These are phyloP conservation scores for Scyliorhinus canicula DNA, from an alignment of 2,797 vertebrate genomes.

Conservation along the genomic window DNA sequence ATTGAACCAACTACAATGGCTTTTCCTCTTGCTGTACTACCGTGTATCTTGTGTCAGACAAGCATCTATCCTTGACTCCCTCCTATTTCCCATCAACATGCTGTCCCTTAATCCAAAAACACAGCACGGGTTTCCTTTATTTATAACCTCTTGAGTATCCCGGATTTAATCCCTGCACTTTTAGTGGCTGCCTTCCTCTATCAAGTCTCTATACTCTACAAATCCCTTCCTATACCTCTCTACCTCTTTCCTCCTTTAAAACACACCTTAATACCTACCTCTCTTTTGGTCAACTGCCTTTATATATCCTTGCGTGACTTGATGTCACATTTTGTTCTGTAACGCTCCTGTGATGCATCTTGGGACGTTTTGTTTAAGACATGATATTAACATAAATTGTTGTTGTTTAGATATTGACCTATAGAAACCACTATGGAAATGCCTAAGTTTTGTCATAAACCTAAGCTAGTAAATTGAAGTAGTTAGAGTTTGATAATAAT, in stretches of 20 bases:
- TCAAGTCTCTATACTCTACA: neutral
- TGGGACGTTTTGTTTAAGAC: neutral
- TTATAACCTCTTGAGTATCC: neutral
- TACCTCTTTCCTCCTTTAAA: neutral
- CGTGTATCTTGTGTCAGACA: too few species aligned
- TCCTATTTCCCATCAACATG: neutral
- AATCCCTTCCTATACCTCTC: neutral
- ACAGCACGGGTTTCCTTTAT: neutral
- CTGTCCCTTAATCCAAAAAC: neutral
- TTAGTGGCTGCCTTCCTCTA: neutral
- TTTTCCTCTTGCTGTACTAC: neutral
- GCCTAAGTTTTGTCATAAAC: neutral
- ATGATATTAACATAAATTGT: neutral
- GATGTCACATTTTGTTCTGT: neutral
- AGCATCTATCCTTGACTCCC: too few species aligned
- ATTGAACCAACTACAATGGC: neutral
- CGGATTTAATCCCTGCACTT: neutral
- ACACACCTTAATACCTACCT: neutral
- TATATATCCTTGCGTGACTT: neutral
- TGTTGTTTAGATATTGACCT: neutral
- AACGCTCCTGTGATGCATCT: neutral
- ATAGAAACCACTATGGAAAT: neutral
- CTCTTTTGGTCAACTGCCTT: neutral
- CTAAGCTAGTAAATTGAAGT: neutral
- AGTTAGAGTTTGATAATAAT: neutral